A percentile compares a stretch with the other conserved stretches of the same genome.
Evolutionary conservation across 2,888 invertebrate genomes (phyloP).

Genomic region (Spatulosminthurus flaviceps): DNA sequence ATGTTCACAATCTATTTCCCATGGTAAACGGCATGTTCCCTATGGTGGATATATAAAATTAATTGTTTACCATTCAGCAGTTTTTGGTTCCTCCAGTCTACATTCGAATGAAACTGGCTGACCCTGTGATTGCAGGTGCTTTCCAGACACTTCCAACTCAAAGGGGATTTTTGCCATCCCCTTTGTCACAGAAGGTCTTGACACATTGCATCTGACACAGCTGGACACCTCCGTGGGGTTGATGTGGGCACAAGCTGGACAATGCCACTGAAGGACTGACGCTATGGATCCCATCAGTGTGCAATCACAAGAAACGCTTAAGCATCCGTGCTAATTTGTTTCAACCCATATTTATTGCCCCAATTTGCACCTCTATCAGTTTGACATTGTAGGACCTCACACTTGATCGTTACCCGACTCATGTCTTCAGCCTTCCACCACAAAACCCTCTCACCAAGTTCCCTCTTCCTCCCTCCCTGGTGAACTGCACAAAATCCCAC

Average conservation of each 20-base stretch:
- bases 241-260: constrained; percentile 85
- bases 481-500: too few relatives aligned
- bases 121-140: constrained; percentile 25
- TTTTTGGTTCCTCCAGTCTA: constrained; percentile 61
- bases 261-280: constrained; percentile 93
- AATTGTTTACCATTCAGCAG: constrained; percentile 63
- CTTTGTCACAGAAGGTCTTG: constrained; percentile 49
- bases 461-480: too few relatives aligned
- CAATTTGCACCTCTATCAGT: neutral
- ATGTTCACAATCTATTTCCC: too few relatives aligned
- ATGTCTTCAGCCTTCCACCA: neutral
- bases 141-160: constrained; percentile 14
- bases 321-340: neutral
- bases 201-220: constrained; percentile 81
- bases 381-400: neutral
- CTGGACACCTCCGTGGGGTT: constrained; percentile 85
- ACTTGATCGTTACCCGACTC: neutral
- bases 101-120: constrained; percentile 61
- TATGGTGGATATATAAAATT: too few relatives aligned
- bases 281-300: constrained; percentile 87
- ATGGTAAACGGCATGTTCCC: too few relatives aligned
- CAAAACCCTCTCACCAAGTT: too few relatives aligned
- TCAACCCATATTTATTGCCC: neutral
- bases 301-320: constrained; percentile 15
- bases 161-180: neutral